These are phyloP conservation scores for Drosophila infuscata DNA, from an alignment of 2,888 invertebrate genomes.

Conservation along the genomic window DNA sequence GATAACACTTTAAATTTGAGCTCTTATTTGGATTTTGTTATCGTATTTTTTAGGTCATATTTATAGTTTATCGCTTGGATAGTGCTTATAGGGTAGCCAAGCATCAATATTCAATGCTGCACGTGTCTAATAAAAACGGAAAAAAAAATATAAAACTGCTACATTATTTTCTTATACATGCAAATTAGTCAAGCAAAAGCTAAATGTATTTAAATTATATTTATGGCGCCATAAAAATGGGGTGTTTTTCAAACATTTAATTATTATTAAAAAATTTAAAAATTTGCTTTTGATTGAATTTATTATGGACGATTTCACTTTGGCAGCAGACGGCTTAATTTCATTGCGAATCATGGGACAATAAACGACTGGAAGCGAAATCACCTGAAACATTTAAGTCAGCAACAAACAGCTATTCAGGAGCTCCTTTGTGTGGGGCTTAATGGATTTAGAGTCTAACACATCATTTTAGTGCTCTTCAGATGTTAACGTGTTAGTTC, in stretches of 20 bases:
- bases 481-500: conserved; percentile 32
- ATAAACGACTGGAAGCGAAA: conserved; percentile 13
- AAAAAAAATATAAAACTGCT: background rate
- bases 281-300: conserved; percentile 29
- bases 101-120: background rate
- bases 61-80: conserved; percentile 7
- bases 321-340: conserved; percentile 19
- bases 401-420: conserved; percentile 28
- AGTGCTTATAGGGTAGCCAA: background rate
- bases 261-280: conserved; percentile 13
- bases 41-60: background rate
- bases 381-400: conserved; percentile 29
- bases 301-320: conserved; percentile 58
- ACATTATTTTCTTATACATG: conserved; percentile 1
- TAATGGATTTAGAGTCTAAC: conserved; percentile 42
- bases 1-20: background rate
- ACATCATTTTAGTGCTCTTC: conserved; percentile 54
- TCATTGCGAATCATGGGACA: conserved; percentile 45
- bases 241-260: conserved; percentile 2
- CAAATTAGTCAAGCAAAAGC: conserved; percentile 9
- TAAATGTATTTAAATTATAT: background rate
- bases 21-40: background rate
- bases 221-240: background rate
- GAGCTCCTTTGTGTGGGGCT: conserved; percentile 49
- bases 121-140: background rate